phyloP scores from a whole-genome alignment of 2,888 invertebrate species.

The Ophion slaviceki region DNA sequence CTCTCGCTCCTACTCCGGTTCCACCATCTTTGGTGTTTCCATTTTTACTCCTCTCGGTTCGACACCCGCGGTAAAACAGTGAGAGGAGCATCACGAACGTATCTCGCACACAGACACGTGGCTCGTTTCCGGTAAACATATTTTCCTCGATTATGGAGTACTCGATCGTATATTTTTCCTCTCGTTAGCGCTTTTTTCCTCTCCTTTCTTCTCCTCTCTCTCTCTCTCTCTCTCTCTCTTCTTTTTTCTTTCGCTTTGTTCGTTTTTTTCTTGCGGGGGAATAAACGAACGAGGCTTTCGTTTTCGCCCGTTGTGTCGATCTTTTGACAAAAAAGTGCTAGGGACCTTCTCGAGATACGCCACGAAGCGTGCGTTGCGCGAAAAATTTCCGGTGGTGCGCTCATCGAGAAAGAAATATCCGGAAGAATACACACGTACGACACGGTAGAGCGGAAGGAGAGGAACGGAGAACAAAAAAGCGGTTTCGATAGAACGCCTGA shows the following conservation, averaged over 20 bases:
- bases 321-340: slow-evolving; percentile 17
- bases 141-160: slow-evolving; percentile 6
- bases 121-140: slow-evolving; percentile 1
- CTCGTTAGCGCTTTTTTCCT: slow-evolving; percentile 19
- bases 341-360: neutral
- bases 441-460: slow-evolving; percentile 14
- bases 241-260: neutral
- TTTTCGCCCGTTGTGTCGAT: slow-evolving; percentile 8
- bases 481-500: slow-evolving; percentile 33
- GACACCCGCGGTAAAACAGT: neutral
- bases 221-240: slow-evolving; percentile 11
- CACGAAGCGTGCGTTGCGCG: slow-evolving; percentile 6
- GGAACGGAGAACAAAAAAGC: slow-evolving; percentile 14
- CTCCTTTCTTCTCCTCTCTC: slow-evolving; percentile 3
- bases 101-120: neutral
- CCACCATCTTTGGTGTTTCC: neutral
- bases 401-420: slow-evolving; percentile 36
- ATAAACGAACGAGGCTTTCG: slow-evolving; percentile 1
- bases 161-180: slow-evolving; percentile 23
- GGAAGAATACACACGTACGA: slow-evolving; percentile 13
- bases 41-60: neutral
- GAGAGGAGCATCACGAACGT: neutral
- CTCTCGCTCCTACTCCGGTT: slow-evolving; percentile 6
- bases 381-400: slow-evolving; percentile 25
- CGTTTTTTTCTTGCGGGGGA: neutral